Conservation (phyloP, 2,888 invertebrate genomes). For the Orchesellides sinensis region DNA sequence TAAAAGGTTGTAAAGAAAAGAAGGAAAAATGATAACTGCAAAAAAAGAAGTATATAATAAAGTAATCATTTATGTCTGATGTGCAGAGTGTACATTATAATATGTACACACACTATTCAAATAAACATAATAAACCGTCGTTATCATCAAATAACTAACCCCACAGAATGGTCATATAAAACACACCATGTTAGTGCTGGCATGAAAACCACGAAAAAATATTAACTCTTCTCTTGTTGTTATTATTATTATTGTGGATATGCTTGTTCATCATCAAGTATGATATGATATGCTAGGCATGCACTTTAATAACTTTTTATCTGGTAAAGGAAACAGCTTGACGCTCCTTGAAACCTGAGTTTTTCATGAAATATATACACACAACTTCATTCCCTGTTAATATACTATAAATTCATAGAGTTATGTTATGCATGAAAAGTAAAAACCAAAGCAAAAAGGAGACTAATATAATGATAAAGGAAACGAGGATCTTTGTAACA, state of each 20-base stretch:
- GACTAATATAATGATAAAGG: background rate
- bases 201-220: constrained; percentile 8
- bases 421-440: background rate
- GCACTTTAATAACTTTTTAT: constrained; percentile 37
- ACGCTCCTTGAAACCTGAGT: constrained; percentile 46
- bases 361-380: background rate
- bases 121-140: constrained; percentile 33
- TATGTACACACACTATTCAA: constrained; percentile 24
- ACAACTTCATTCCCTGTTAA: background rate
- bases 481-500: too few species aligned
- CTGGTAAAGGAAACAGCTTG: constrained; percentile 47
- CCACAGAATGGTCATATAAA: constrained; percentile 35
- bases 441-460: background rate
- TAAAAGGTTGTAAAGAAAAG: background rate
- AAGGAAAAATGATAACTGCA: constrained; percentile 11
- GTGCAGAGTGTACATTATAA: background rate
- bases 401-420: background rate
- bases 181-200: constrained; percentile 16
- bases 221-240: constrained; percentile 4
- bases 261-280: constrained; percentile 8
- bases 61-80: constrained; percentile 3
- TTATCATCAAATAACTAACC: constrained; percentile 34
- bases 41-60: constrained; percentile 1
- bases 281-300: constrained; percentile 11
- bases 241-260: background rate